Percentiles rank a stretch among this genome's conserved stretches.
These are phyloP conservation scores for Zaprionus ghesquierei DNA, from an alignment of 1,140 invertebrate species.

Conservation along the genomic window DNA sequence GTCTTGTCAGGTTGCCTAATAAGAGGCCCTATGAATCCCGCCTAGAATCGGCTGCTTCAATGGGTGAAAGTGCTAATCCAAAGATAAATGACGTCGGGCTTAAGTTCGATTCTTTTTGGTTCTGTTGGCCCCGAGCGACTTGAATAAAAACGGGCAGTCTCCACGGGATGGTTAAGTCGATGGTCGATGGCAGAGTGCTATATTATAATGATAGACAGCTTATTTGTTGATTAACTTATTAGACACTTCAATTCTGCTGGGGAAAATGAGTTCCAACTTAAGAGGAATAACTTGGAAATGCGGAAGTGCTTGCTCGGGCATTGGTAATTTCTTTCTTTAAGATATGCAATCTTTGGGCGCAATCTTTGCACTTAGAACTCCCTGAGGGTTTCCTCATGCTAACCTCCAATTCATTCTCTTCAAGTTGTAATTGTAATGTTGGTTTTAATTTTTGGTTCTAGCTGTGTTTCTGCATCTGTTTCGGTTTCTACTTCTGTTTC, in stretches of 20 bases:
- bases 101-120: not conserved
- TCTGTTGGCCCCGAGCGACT: not conserved
- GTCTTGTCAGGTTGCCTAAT: not conserved
- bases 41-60: conserved; percentile 23
- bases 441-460: conserved; percentile 15
- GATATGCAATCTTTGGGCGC: conserved; percentile 14
- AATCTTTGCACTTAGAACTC: conserved; percentile 12
- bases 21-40: not conserved
- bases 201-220: not conserved
- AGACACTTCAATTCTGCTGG: not conserved
- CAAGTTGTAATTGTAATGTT: conserved; percentile 31
- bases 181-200: not conserved
- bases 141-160: not conserved
- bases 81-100: conserved; percentile 42
- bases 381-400: not conserved
- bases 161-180: not conserved
- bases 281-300: not conserved
- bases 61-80: conserved; percentile 66
- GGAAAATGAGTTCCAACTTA: not conserved
- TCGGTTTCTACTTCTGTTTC: conserved; percentile 8
- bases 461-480: not conserved
- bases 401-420: conserved; percentile 9
- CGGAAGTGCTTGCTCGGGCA: not conserved
- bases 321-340: not conserved
- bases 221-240: not conserved